Base-by-base conservation (phyloP, 2,888 invertebrate species). In the Trichacis sp. region DNA sequence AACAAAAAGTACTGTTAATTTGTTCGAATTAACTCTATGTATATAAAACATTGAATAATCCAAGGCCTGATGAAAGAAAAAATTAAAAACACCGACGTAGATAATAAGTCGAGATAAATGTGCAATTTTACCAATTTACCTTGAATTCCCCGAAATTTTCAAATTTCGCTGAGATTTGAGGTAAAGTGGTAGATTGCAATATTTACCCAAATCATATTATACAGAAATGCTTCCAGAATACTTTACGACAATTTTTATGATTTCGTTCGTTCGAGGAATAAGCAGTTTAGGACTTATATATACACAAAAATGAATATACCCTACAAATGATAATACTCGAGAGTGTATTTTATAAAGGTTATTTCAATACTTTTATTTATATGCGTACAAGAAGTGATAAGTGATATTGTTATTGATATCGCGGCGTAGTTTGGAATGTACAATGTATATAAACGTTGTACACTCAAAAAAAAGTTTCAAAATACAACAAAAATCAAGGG, bases 321-420 rank as follows among this genome's bases (percentile, higher is more conserved):
- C n/a, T n/a, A n/a, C n/a, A n/a, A n/a, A n/a, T n/a, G 73, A 80
- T 79, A 79, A 81, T 81, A 82, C 81, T 82, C 80, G 80, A 79
- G 76, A 83, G 83, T 83, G 83, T 84, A 84, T 84, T 84, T 84
- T 84, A 81, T 84, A 84, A 84, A 78, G 80, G 75, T 83, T 84
- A 83, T 83, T 82, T 82, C 81, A 77, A 40, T 80, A 79, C 78
- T 81, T 82, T 83, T 80, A 79, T 83, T 83, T 82, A 46, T 20
- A 81, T 77, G 80, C 74, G 75, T 80, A 80, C 80, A 75, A 80
- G 75, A 79, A 80, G 80, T 81, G 80, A 83, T 82, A 82, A 83
- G 82, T 83, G 82, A 83, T 83, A 82, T 83, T 82, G 81, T 81
- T 81, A 81, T 79, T 75, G 74, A 78, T 77, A 78, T 72, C 70